Base-by-base conservation (phyloP, 2,888 invertebrate genomes). In the Cantharis flavilabris region DNA sequence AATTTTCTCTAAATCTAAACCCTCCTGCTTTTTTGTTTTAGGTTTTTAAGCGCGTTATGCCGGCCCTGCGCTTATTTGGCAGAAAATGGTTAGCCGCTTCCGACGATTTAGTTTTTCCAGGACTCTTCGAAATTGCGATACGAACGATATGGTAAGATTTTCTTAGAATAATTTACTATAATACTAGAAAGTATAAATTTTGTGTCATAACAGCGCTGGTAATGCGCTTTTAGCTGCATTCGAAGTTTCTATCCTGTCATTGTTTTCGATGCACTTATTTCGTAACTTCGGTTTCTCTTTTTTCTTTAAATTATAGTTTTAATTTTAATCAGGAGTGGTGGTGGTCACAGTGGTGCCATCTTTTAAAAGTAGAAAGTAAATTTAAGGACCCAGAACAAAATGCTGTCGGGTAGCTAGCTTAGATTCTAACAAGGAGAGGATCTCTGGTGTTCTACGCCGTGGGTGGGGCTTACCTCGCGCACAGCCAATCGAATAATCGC, bases 81-180 rank as follows among this genome's bases (percentile, higher is more conserved):
- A 92, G 97, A 87, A 94, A 96, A 89, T 97, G 97, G 97, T 92
- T 95, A 84, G 95, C 96, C 84, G 96, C 95, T 84, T 95, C 96
- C 83, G 97, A 97, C 89, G 97, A 97, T 89, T 94, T 97, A 85
- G 97, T 97, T 67, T 96, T 96, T 88, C 97, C 97, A 33, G 95
- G 94, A 86, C 90, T 94, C 80, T 94, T 94, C 87, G 94, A 94
- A 89, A 91, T 94, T 76, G 90, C 93, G 79, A 92, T 94, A 84
- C 90, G 94, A 86, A 89, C 93, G 83, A 90, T 93, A 83, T 94
- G 94, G 94, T 94, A 88, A 82, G 81, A 49, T 33, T 33, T 33
- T n/a, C 0, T 33, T 13, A 4, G 9, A 28, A 10, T 28, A 30
- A 30, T 30, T 33, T 33, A 1, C 23, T 3, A 18, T 18, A 23